Evolutionary conservation across 2,888 invertebrate species (phyloP), one percentile per base, ranked within the genome.

Genomic region (Pherbina coryleti): DNA sequence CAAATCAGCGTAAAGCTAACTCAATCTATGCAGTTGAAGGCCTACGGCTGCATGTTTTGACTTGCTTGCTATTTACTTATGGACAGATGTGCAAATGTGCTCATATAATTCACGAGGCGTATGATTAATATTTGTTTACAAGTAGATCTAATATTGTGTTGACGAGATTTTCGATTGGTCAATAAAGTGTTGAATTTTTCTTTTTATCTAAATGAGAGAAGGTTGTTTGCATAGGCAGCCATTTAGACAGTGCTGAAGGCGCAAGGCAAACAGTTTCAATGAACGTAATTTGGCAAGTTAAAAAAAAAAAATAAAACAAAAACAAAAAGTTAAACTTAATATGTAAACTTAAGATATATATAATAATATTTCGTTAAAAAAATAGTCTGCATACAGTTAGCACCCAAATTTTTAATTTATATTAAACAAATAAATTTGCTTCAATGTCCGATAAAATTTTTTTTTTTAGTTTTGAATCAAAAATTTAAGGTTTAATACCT

Each of bases 1-100:
- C 44, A 34, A 66, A 66, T 44, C 22, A 31, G 17, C 60, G 28
- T 28, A 60, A 60, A 60, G 60, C 25, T 60, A 60, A 60, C 60
- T 60, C 25, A 60, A 25, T 25, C 25, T 28, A 28, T 28, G 25
- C 22, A 60, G 28, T 28, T 28, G 28, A 14, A 9, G 60, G 60
- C 60, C 4, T 14, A 14, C 9, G 28, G 22, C 9, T 14, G 60
- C 14, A 44, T 44, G 44, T 44, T 44, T 44, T 1, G 11, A 14
- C 44, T 44, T 44, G 11, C 3, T 44, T 44, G 44, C 14, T 37
- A 8, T 44, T 55, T 55, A 55, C 55, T 55, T 19, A 19, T 55
- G 55, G 2, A 55, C 19, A 55, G 7, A 55, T 11, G 19, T 22
- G 22, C 19, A 55, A 55, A 22, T 9, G 14, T 22, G 55, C 19